Percentiles rank a stretch among this genome's conserved stretches.
These are phyloP conservation scores for Ramphastos sulfuratus DNA, from an alignment of 2,113 vertebrate genomes.

Conservation along the genomic window DNA sequence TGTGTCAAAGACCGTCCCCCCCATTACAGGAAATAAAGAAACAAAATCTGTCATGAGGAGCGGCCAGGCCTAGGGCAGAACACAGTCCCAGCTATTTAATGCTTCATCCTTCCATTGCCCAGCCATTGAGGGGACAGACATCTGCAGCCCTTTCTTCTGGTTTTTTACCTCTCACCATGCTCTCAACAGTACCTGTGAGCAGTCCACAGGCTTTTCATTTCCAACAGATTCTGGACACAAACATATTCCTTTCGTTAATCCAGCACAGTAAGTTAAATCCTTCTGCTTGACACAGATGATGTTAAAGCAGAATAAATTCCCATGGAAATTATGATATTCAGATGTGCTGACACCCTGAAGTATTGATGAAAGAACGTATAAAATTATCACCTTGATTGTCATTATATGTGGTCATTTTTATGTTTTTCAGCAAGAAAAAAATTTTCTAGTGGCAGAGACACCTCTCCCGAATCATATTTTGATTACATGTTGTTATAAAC, in stretches of 20 bases:
- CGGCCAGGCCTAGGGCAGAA: background rate
- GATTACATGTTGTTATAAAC: slow-evolving; percentile 40
- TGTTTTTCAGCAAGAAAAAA: background rate
- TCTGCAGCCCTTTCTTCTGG: background rate
- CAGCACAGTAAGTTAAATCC: background rate
- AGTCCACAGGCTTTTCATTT: background rate
- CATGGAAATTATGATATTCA: background rate
- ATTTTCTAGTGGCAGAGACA: background rate
- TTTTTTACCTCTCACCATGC: background rate
- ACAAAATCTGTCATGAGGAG: background rate
- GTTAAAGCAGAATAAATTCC: background rate
- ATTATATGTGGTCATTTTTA: background rate
- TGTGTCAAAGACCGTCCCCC: background rate
- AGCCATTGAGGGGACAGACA: background rate
- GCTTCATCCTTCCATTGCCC: background rate
- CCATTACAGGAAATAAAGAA: background rate
- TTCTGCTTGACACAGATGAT: background rate
- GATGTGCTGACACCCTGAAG: background rate
- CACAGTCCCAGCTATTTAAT: rapidly evolving
- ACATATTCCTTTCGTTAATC: background rate
- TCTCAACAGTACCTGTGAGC: background rate
- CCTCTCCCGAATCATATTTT: slow-evolving; percentile 22
- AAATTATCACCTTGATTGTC: slow-evolving; percentile 14
- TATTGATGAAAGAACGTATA: background rate
- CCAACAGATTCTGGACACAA: background rate